These are phyloP conservation scores for Hyposoter dolosus DNA, from an alignment of 2,888 invertebrate species.

Conservation along the genomic window DNA sequence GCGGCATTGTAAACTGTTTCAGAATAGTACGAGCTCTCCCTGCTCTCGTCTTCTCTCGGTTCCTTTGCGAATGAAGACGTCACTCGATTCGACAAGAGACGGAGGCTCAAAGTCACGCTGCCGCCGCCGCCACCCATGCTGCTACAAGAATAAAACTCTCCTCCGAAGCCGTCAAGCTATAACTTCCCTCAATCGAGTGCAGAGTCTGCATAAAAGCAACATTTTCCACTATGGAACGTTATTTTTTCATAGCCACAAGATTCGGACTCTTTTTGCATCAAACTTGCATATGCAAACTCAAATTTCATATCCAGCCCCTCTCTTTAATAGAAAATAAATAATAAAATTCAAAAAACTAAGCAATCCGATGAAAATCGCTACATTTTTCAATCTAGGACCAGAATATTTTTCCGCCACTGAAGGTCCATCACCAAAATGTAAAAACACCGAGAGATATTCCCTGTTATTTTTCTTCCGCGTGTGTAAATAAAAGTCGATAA, in stretches of 20 bases:
- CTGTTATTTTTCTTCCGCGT: no score
- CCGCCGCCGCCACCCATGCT: constrained; percentile 43
- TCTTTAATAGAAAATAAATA: not conserved
- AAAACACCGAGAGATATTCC: no score
- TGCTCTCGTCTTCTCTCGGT: constrained; percentile 17
- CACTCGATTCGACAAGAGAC: constrained; percentile 68
- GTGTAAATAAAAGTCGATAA: no score
- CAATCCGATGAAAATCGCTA: no score
- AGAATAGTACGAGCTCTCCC: constrained; percentile 47
- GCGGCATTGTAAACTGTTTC: constrained; percentile 65
- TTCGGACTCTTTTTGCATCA: constrained; percentile 24
- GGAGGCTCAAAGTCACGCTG: constrained; percentile 66
- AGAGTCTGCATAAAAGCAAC: constrained; percentile 18
- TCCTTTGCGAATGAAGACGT: constrained; percentile 63
- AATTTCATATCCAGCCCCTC: not conserved
- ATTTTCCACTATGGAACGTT: constrained; percentile 47
- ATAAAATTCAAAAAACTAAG: not conserved
- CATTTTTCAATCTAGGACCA: no score
- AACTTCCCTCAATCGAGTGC: constrained; percentile 59
- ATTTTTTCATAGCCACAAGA: constrained; percentile 23
- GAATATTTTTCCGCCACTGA: no score
- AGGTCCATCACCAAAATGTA: no score
- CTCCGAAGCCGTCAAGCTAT: constrained; percentile 5
- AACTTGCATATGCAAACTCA: not conserved
- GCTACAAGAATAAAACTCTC: constrained; percentile 51